phyloP scores from a whole-genome alignment of 2,113 vertebrate genomes.

The Pomatorhinus ruficollis region DNA sequence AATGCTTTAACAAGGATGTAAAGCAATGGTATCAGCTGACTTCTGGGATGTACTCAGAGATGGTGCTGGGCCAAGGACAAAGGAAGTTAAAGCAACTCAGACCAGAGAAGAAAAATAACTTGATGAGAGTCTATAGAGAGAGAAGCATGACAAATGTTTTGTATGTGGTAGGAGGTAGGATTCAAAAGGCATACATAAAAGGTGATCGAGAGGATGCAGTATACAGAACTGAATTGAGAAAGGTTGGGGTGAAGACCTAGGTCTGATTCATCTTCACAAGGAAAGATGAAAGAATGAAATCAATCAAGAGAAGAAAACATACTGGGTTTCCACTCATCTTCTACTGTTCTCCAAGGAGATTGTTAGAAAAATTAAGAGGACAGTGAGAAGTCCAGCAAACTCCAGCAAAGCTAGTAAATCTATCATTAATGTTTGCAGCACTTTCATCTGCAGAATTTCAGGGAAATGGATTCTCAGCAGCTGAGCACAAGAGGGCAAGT shows the following conservation, averaged over 20 bases:
- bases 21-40: not conserved
- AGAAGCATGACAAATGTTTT: not conserved
- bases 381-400: not conserved
- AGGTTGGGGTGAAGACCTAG: not conserved
- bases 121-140: not conserved
- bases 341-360: conserved; percentile 9
- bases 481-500: not conserved
- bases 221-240: not conserved
- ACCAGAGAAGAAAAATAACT: not conserved
- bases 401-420: not conserved
- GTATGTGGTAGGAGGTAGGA: not conserved
- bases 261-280: conserved; percentile 23
- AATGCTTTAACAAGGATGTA: not conserved
- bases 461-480: not conserved
- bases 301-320: conserved; percentile 1
- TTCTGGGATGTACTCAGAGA: not conserved
- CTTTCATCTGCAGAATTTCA: conserved; percentile 33
- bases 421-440: not conserved
- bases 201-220: not conserved
- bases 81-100: not conserved
- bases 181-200: conserved; percentile 8
- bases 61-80: not conserved
- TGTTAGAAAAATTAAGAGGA: conserved; percentile 35
- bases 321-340: not conserved
- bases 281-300: conserved; percentile 36